phyloP scores from a whole-genome alignment of 2,797 vertebrate genomes.

The Ataeniobius toweri region DNA sequence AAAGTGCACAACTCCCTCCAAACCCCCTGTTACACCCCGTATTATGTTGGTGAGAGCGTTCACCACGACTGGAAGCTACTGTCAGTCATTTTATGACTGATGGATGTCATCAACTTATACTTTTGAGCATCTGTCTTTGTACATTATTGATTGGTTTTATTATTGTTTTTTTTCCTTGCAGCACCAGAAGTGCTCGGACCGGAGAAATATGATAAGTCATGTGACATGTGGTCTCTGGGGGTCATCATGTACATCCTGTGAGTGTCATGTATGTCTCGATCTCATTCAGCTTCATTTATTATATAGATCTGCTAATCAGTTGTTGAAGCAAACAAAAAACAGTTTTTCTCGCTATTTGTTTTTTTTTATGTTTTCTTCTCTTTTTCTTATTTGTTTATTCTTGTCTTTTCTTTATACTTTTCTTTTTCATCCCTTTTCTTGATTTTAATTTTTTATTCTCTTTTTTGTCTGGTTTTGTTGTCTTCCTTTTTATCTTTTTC shows the following conservation, averaged over 20 bases:
- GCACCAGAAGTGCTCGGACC: constrained; percentile 96
- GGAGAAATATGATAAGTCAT: constrained; percentile 97
- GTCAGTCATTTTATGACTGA: neutral
- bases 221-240: constrained; percentile 98
- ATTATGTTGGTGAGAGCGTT: constrained; percentile 91
- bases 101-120: neutral
- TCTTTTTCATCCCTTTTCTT: too few species aligned
- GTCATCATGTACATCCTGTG: constrained; percentile 98
- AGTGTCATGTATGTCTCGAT: constrained; percentile 72
- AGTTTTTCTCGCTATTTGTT: neutral
- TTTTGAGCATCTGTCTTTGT: constrained; percentile 14
- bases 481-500: too few species aligned
- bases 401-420: too few species aligned
- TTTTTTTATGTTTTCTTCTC: neutral
- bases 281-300: neutral
- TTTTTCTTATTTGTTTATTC: too few species aligned
- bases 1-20: constrained; percentile 88
- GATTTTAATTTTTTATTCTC: too few species aligned
- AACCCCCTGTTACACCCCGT: constrained; percentile 96
- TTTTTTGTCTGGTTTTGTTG: too few species aligned
- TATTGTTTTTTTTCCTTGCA: constrained; percentile 60
- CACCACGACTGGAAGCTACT: neutral
- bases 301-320: neutral
- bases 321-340: neutral
- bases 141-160: constrained; percentile 12